Conservation (phyloP, 2,797 vertebrate genomes). For the Bucorvus abyssinicus region DNA sequence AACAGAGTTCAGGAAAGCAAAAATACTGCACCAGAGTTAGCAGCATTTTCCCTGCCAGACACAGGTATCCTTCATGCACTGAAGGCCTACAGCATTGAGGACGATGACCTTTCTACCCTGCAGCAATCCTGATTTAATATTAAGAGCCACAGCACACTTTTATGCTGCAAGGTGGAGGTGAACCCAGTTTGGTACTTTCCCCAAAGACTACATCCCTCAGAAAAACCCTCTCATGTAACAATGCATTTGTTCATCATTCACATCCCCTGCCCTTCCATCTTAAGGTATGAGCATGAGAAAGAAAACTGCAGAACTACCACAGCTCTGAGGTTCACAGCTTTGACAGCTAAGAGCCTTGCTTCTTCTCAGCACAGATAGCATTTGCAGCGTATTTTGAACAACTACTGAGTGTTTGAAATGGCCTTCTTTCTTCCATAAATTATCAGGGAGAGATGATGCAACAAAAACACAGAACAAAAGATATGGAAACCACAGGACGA, state of each 20-base stretch:
- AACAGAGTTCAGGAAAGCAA: not conserved
- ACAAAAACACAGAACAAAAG: not conserved
- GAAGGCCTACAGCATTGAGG: not conserved
- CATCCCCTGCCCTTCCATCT: not conserved
- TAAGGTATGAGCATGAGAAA: not conserved
- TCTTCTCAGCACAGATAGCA: not conserved
- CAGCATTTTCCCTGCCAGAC: not conserved
- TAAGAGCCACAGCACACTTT: not conserved
- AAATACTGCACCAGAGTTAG: not conserved
- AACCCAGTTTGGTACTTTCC: not conserved
- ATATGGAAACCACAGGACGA: not conserved
- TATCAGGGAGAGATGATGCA: not conserved
- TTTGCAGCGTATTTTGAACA: not conserved
- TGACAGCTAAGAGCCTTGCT: not conserved
- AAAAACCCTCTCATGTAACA: not conserved
- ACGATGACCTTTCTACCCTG: not conserved
- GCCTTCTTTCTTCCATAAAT: not conserved
- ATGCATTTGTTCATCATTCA: fast-evolving
- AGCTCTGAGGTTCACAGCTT: not conserved
- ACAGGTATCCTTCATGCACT: fast-evolving
- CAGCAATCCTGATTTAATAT: not conserved
- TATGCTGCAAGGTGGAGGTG: not conserved
- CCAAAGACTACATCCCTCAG: not conserved
- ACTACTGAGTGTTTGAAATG: not conserved
- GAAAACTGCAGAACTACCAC: not conserved